A percentile compares a stretch with the other conserved stretches of the same genome.
Conservation (phyloP, 2,113 vertebrate species). For the Macrotus californicus region DNA sequence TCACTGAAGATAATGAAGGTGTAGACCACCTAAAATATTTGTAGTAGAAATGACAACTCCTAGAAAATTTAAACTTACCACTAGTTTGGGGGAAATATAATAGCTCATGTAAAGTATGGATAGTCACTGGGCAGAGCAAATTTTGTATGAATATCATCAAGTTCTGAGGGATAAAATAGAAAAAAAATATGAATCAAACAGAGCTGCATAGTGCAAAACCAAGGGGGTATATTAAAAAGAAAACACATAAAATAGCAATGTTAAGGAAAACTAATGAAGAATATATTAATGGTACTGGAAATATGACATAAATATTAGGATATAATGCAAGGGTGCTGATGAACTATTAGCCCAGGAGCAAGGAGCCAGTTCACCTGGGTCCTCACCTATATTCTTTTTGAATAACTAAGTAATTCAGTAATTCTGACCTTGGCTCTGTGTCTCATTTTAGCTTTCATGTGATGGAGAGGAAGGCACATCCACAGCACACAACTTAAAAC, state of each 20-base stretch:
- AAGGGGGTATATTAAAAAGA: neutral
- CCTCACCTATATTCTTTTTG: neutral
- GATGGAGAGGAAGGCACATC: neutral
- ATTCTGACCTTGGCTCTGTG: neutral
- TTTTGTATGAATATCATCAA: slow-evolving; percentile 36
- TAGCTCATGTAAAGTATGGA: slow-evolving; percentile 1
- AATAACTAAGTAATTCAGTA: neutral
- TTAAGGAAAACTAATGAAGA: neutral
- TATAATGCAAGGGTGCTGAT: neutral
- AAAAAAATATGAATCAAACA: neutral
- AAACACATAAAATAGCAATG: neutral
- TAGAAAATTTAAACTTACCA: neutral
- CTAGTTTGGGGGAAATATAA: neutral
- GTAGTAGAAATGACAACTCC: neutral
- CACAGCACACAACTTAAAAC: neutral
- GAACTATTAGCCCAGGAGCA: neutral
- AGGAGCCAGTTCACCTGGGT: neutral
- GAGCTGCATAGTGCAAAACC: neutral
- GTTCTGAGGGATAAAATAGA: slow-evolving; percentile 1
- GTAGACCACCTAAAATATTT: neutral
- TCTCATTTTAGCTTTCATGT: neutral
- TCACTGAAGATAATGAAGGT: neutral
- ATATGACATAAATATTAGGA: neutral
- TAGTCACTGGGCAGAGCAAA: slow-evolving; percentile 16
- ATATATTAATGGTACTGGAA: neutral